phyloP scores from a whole-genome alignment of 2,113 vertebrate species.

The Microtus richardsoni region DNA sequence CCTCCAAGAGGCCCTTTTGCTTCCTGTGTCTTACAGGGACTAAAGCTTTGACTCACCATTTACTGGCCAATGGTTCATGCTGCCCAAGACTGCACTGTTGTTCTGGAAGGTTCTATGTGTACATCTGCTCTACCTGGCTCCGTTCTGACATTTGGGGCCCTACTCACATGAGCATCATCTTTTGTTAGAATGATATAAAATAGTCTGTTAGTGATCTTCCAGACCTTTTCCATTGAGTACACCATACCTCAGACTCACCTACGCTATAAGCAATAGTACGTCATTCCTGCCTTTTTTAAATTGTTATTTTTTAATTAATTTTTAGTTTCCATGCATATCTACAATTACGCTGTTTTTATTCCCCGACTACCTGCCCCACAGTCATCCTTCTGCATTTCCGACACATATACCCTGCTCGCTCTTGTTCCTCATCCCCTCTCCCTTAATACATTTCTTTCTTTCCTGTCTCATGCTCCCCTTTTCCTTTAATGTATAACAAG shows the following conservation, averaged over 20 bases:
- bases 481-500: not conserved
- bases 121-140: not conserved
- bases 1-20: conserved; percentile 38
- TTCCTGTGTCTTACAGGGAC: conserved; percentile 10
- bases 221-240: conserved; percentile 3
- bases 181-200: conserved; percentile 5
- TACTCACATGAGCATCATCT: not conserved
- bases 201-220: not conserved
- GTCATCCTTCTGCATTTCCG: not conserved
- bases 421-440: not conserved
- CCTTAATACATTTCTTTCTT: not conserved
- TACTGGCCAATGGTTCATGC: not conserved
- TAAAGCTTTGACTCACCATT: not conserved
- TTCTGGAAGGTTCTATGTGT: not conserved
- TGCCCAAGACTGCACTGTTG: not conserved
- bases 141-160: not conserved
- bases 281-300: not conserved
- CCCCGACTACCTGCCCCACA: fast-evolving
- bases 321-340: not conserved
- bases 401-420: not conserved
- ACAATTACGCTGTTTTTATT: not conserved
- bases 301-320: not conserved
- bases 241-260: not conserved
- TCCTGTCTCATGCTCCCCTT: not conserved
- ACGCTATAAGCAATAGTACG: not conserved